Percentiles rank a stretch among this genome's conserved stretches.
Conservation (phyloP, 2,113 vertebrate species). For the Fukomys damarensis region DNA sequence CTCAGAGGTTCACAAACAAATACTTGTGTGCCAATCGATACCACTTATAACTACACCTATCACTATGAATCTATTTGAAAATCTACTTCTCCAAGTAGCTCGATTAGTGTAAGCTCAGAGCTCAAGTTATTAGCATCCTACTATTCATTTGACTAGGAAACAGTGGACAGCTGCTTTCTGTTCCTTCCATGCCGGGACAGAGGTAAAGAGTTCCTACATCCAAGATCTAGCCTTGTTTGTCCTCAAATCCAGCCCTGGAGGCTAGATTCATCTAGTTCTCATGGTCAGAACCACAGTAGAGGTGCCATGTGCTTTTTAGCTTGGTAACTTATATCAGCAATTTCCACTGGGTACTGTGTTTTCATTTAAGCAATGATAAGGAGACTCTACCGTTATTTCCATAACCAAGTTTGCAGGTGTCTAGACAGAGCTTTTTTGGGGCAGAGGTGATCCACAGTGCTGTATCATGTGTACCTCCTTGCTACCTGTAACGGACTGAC, state of each 20-base stretch:
- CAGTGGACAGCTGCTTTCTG: neutral
- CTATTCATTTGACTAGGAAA: conserved; percentile 29
- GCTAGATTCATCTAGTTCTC: neutral
- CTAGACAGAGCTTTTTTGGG: neutral
- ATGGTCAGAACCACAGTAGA: neutral
- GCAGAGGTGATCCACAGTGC: neutral
- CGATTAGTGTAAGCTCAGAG: neutral
- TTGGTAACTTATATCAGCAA: neutral
- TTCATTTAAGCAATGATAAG: conserved; percentile 19
- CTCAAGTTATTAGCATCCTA: neutral
- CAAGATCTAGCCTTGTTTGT: neutral
- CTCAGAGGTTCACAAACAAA: neutral
- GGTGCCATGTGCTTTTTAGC: conserved; percentile 16
- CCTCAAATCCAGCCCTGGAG: conserved; percentile 6
- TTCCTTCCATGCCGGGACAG: conserved; percentile 23
- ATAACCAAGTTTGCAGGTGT: neutral
- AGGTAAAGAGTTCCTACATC: conserved; percentile 42
- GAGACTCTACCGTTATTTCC: neutral
- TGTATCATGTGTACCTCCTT: neutral
- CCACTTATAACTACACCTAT: neutral
- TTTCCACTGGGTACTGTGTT: conserved; percentile 25
- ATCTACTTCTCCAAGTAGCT: neutral
- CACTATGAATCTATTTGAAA: neutral
- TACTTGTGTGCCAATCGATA: neutral
- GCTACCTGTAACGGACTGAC: neutral